Base-by-base conservation (phyloP, 2,888 invertebrate genomes). In the Monopis laevigella region DNA sequence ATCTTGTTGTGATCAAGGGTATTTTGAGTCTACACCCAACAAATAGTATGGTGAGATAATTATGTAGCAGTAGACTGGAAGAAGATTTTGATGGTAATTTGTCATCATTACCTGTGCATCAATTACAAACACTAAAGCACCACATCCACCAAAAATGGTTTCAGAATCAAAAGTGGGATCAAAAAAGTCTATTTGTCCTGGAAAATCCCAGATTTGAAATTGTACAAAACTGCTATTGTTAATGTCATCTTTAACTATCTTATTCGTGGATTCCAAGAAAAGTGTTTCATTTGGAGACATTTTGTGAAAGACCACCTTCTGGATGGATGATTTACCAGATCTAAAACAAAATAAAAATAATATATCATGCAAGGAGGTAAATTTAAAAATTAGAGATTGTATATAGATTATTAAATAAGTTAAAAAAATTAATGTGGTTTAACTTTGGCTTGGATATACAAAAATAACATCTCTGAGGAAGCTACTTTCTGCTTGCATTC, bases 281-380 rank as follows among this genome's bases (percentile, higher is more conserved):
- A 99, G 82, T 1, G 99, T 99, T 80, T 99, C 99, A 78, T 98
- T 99, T 1, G 99, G 99, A 2, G 98, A 97, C 96, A 99, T 99
- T 82, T 99, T 99, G 70, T 99, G 98, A 67, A 99, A 99, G n/a
- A 99, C 99, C 3, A 99, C 99, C 84, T 99, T 98, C 65, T 98
- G 96, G 59, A 99, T 99, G 1, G 98, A 99, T 40, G 98, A 98
- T 72, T 99, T 99, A 36, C 99, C 99, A 58, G 98, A 98, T 66
- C 98, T 93, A 62, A 49, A 86, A 85, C 43, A 44, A 36, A 41
- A 14, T 17, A 13, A 32, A 40, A 30, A n/a, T n/a, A n/a, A n/a
- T n/a, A n/a, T n/a, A n/a, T n/a, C n/a, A n/a, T n/a, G n/a, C n/a
- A n/a, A n/a, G n/a, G n/a, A n/a, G n/a, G n/a, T n/a, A n/a, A n/a